Conservation (phyloP, 2,888 invertebrate species). For the Hydrotaea diabolus region DNA sequence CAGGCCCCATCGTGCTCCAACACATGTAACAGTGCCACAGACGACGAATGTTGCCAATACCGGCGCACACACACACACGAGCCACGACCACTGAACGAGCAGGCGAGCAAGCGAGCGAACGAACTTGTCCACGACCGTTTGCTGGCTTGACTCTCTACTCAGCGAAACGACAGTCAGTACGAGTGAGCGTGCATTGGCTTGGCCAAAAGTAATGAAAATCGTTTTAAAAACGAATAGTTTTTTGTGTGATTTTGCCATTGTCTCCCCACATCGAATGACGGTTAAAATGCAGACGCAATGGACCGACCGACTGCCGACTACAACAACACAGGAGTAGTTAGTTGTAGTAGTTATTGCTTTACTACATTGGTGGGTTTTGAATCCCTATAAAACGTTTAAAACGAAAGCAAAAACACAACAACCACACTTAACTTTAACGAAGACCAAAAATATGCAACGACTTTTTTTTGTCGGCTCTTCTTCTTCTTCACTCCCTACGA, state of each 20-base stretch:
- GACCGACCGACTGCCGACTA: neutral
- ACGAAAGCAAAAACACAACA: slow-evolving; percentile 1
- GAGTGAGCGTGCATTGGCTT: neutral
- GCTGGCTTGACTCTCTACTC: neutral
- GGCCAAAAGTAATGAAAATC: slow-evolving; percentile 28
- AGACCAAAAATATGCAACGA: slow-evolving; percentile 14
- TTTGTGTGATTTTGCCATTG: neutral
- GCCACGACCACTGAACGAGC: slow-evolving; percentile 42
- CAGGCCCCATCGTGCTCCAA: slow-evolving; percentile 33
- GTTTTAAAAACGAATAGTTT: slow-evolving; percentile 53
- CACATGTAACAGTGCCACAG: slow-evolving; percentile 58
- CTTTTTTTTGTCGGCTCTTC: neutral
- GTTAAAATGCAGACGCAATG: slow-evolving; percentile 56
- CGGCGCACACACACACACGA: slow-evolving; percentile 51
- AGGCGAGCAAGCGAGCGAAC: slow-evolving; percentile 40
- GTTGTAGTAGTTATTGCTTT: neutral
- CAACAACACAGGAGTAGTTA: slow-evolving; percentile 26
- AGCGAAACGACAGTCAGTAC: slow-evolving; percentile 32
- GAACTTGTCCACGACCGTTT: slow-evolving; percentile 57
- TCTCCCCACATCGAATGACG: neutral
- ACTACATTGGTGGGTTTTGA: neutral
- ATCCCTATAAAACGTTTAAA: too few relatives aligned
- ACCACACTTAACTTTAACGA: neutral
- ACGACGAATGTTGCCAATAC: slow-evolving; percentile 30
- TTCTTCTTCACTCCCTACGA: neutral